A percentile compares a stretch with the other conserved stretches of the same genome.
Conservation (phyloP, 2,113 vertebrate genomes). For the Prolemur simus region DNA sequence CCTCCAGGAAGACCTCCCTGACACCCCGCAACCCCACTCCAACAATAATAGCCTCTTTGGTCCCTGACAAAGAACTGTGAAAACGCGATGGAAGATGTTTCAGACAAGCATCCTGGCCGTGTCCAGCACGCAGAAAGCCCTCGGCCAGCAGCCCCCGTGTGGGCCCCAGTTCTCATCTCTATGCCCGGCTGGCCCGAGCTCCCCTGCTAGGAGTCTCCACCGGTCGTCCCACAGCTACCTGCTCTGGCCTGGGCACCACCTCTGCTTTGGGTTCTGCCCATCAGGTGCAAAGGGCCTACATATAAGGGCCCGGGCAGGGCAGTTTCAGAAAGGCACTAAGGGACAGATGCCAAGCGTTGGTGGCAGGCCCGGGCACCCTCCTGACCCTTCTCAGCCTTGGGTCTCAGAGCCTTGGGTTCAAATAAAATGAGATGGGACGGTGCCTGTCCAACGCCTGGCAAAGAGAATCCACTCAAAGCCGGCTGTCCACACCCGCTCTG, state of each 20-base stretch:
- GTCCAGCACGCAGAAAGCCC: not conserved
- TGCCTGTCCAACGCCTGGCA: fast-evolving
- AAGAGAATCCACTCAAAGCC: fast-evolving
- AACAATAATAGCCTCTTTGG: too few species aligned
- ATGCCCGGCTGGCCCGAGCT: not conserved
- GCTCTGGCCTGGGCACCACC: not conserved
- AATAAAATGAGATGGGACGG: not conserved
- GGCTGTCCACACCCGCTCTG: fast-evolving
- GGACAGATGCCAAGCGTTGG: not conserved
- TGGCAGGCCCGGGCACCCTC: not conserved
- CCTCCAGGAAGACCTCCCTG: not conserved
- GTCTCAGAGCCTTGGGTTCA: not conserved
- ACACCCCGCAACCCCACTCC: not conserved
- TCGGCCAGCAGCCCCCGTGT: fast-evolving
- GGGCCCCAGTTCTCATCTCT: not conserved
- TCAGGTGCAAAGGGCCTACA: not conserved
- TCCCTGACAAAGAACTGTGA: not conserved
- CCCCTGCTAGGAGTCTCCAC: not conserved
- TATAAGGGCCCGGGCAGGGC: not conserved
- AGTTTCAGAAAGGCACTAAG: not conserved
- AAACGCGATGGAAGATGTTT: not conserved
- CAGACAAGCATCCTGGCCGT: fast-evolving
- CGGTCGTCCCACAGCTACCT: not conserved
- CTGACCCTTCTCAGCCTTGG: not conserved
- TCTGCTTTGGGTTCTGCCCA: not conserved